phyloP scores from a whole-genome alignment of 2,888 invertebrate species.

The Sphaeridia pumilis region DNA sequence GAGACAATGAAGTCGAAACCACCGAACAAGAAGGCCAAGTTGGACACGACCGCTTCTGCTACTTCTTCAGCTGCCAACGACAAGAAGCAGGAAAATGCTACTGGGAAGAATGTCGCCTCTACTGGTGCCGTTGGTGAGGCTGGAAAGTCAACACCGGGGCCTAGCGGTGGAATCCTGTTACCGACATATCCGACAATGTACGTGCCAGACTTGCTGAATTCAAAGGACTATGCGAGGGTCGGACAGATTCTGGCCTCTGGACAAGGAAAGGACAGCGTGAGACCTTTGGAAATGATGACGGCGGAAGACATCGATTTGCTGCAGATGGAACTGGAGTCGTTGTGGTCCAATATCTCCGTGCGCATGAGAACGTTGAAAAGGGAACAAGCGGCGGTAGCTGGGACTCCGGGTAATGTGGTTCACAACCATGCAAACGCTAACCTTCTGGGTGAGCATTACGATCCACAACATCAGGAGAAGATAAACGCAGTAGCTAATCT shows the following conservation, averaged over 20 bases:
- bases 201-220: slow-evolving; percentile 22
- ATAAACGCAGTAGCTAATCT: slow-evolving; percentile 28
- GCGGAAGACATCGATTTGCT: slow-evolving; percentile 80
- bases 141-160: no score
- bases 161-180: no score
- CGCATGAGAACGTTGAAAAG: slow-evolving; percentile 59
- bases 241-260: not conserved
- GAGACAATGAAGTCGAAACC: slow-evolving; percentile 31
- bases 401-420: slow-evolving; percentile 35
- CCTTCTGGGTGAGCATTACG: slow-evolving; percentile 29
- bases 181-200: slow-evolving; percentile 20
- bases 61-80: no score
- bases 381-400: slow-evolving; percentile 36
- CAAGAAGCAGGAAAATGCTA: slow-evolving; percentile 4
- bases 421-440: slow-evolving; percentile 34
- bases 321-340: slow-evolving; percentile 73
- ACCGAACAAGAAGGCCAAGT: slow-evolving; percentile 22
- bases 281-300: slow-evolving; percentile 14
- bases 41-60: slow-evolving; percentile 14
- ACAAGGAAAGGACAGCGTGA: not conserved
- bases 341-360: slow-evolving; percentile 70
- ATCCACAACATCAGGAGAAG: slow-evolving; percentile 31
- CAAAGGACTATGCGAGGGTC: slow-evolving; percentile 19
- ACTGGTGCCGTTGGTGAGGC: not conserved
- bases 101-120: not conserved